A percentile compares a stretch with the other conserved stretches of the same genome.
Evolutionary conservation across 1,140 invertebrate genomes (phyloP).

Genomic region (Drosophila santomea): DNA sequence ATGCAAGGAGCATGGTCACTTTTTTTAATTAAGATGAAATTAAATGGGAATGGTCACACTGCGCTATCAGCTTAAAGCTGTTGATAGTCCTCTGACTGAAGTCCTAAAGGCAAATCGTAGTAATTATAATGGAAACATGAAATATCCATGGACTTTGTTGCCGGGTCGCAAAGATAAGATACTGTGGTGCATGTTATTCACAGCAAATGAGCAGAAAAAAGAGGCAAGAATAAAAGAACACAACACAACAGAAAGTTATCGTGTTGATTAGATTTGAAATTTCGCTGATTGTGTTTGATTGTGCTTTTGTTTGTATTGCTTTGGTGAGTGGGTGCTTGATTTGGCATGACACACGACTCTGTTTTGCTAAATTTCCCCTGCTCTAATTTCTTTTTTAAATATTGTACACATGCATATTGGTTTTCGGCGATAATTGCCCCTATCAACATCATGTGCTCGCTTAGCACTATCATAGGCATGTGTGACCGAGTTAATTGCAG

Average conservation of each 20-base stretch:
- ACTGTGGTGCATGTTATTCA: slow-evolving; percentile 39
- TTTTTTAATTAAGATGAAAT: not conserved
- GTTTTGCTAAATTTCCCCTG: slow-evolving; percentile 13
- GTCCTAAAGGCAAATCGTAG: not conserved
- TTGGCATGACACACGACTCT: slow-evolving; percentile 38
- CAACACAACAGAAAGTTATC: slow-evolving; percentile 38
- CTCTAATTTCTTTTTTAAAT: slow-evolving; percentile 28
- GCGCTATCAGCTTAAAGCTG: not conserved
- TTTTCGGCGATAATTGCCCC: slow-evolving; percentile 32
- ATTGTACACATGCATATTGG: slow-evolving; percentile 20
- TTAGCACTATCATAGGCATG: slow-evolving; percentile 16
- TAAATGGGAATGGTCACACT: not conserved
- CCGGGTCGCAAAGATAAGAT: slow-evolving; percentile 26
- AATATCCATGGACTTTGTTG: slow-evolving; percentile 30
- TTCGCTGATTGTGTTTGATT: slow-evolving; percentile 40
- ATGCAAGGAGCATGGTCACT: not conserved
- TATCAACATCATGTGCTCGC: slow-evolving; percentile 25
- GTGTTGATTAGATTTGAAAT: slow-evolving; percentile 68
- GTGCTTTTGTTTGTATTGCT: slow-evolving; percentile 22
- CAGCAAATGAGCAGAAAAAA: slow-evolving; percentile 26
- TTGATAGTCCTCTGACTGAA: not conserved
- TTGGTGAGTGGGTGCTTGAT: slow-evolving; percentile 10
- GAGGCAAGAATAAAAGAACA: not conserved
- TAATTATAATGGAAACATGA: slow-evolving; percentile 22
- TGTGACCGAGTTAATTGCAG: slow-evolving; percentile 15